These are phyloP conservation scores for Stercorarius parasiticus DNA, from an alignment of 2,113 vertebrate genomes.

Conservation along the genomic window DNA sequence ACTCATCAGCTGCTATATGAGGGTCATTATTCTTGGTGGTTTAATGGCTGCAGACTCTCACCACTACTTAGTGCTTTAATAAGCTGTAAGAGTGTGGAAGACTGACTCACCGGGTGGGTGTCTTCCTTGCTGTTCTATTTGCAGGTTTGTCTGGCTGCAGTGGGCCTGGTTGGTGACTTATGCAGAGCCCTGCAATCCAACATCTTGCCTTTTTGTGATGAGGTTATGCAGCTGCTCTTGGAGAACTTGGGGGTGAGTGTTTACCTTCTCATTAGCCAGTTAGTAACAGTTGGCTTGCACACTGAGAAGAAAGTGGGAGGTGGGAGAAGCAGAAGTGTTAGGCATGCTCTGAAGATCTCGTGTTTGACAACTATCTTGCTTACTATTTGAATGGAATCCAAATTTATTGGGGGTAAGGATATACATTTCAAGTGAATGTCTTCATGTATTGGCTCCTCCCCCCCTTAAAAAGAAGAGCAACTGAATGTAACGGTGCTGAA, in stretches of 20 bases:
- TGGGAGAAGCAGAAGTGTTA: constrained; percentile 33
- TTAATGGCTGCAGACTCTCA: not conserved
- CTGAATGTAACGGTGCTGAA: not conserved
- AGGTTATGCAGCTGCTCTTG: constrained; percentile 96
- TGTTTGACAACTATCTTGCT: constrained; percentile 16
- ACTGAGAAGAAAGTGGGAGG: not conserved
- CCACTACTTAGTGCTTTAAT: not conserved
- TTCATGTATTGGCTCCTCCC: not conserved
- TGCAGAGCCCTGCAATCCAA: constrained; percentile 93
- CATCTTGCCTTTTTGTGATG: constrained; percentile 95
- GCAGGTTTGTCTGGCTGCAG: constrained; percentile 95
- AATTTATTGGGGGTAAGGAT: not conserved
- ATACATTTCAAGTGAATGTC: not conserved
- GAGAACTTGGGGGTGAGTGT: constrained; percentile 95
- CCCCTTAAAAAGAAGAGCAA: not conserved
- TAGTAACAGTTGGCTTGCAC: constrained; percentile 15
- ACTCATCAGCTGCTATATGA: not conserved
- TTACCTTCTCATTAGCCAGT: not conserved
- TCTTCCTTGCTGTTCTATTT: not conserved
- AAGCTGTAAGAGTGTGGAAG: not conserved
- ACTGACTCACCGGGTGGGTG: constrained; percentile 4
- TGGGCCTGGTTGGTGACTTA: constrained; percentile 95
- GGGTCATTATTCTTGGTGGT: fast-evolving
- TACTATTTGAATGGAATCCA: not conserved
- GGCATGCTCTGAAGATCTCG: not conserved